Base-by-base conservation (phyloP, 2,888 invertebrate species). In the Polydrusus pterygomalis region DNA sequence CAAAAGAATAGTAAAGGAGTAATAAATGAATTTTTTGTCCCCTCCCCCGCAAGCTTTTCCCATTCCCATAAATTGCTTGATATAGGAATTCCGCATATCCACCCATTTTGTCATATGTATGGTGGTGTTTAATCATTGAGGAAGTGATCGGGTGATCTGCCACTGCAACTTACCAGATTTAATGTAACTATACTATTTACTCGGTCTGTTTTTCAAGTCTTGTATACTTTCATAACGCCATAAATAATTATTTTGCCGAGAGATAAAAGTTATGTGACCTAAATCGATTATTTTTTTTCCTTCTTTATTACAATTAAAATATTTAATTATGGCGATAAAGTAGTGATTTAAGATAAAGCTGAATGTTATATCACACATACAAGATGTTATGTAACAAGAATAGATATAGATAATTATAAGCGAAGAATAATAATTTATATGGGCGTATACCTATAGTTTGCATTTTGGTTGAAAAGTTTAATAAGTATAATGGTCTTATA, bases 231-330 rank as follows among this genome's bases (percentile, higher is more conserved):
- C 58, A 38, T 60, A 60, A 60, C 38, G 38, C 17, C 38, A 60
- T 38, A 60, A n/a, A 60, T 60, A 60, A 60, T 60, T 38, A 60
- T 56, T 69, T 56, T 58, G 58, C 69, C 18, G 30, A 45, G 15
- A 62, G 60, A 70, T 70, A 60, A 43, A 70, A 60, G 17, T 38
- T 10, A 45, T 49, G 20, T 70, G 70, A 60, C 70, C 70, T 25
- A 70, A 63, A 30, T 63, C 43, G 1, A 20, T 43, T n/a, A 63
- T 47, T 47, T 63, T 43, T 62, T 47, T 70, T 62, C 1, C 40
- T 47, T 45, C 58, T 70, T 70, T 70, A 62, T 70, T 62, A 43
- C 47, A 63, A 63, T 63, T 63, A 63, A 63, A 63, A 47, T 47
- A 45, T 63, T 47, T 63, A 63, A 63, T 63, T 63, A 63, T 45